Conservation (phyloP, 2,888 invertebrate species). For the Buathra laborator region DNA sequence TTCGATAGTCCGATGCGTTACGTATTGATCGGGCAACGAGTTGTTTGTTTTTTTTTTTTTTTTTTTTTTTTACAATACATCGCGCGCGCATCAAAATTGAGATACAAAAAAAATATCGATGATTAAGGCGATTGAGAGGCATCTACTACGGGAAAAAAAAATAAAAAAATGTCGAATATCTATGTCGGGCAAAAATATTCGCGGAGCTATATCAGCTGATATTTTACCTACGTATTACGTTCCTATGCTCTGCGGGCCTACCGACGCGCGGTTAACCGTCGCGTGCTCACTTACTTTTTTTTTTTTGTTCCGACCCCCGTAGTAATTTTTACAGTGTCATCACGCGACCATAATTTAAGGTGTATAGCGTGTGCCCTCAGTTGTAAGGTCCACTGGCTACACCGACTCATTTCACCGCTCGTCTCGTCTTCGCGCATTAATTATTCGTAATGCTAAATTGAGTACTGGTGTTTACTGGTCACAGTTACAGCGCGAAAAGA, state of each 20-base stretch:
- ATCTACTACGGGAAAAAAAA: background rate
- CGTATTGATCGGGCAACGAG: background rate
- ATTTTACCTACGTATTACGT: constrained; percentile 9
- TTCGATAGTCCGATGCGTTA: constrained; percentile 12
- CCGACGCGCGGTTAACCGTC: constrained; percentile 60
- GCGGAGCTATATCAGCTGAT: background rate
- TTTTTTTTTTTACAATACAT: background rate
- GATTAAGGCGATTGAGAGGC: background rate
- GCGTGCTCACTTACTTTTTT: constrained; percentile 65
- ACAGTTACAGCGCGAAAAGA: background rate
- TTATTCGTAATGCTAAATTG: constrained; percentile 34
- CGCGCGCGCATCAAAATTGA: background rate
- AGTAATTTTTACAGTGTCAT: constrained; percentile 71
- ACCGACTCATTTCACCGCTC: constrained; percentile 5
- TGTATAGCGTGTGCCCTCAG: constrained; percentile 67
- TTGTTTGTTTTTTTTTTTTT: background rate
- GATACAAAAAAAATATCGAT: background rate
- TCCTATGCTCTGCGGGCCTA: constrained; percentile 59
- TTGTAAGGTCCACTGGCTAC: constrained; percentile 10
- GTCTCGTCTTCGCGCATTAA: constrained; percentile 28
- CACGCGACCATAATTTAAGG: constrained; percentile 74
- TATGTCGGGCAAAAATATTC: background rate
- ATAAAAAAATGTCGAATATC: too few species aligned
- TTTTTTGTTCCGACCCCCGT: constrained; percentile 58
- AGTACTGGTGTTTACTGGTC: constrained; percentile 1